Base-by-base conservation (phyloP, 1,140 invertebrate genomes). In the Linepithema humile region DNA sequence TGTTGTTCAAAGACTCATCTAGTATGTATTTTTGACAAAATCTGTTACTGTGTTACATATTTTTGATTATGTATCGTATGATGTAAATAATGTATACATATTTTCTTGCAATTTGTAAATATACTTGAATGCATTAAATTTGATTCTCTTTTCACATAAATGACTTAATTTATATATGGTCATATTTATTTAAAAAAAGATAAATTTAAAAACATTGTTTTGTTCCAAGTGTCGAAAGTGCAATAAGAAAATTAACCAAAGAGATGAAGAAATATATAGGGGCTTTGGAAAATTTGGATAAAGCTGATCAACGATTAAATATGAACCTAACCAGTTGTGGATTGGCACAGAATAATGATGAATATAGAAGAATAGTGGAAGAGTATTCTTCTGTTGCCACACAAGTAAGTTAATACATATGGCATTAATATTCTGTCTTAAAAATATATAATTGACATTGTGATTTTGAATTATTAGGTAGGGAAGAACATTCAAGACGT, bases 301-400 rank as follows among this genome's bases (percentile, higher is more conserved):
- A 88, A 72, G 90, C 91, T 2, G 94, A 95, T 89, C 92, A 92
- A 85, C 69, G 90, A 83, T 88, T 94, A 48, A 94, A 89, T 32
- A 85, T 87, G 3, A 94, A 94, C 88, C 72, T 94, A 7, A 92
- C 91, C 82, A 90, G 89, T 40, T 93, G 92, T 75, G 88, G 84
- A 57, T 83, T 95, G 2, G 92, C 91, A 23, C 92, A 94, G 62
- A 84, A 91, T 10, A 91, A 90, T 29, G 90, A 94, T 80, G 90
- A 94, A 62, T 93, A 94, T 38, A 91, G 93, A 84, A 91, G 62
- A 38, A 90, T 95, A 29, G 91, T 94, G 0, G 93, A 94, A 83
- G 91, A 94, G 10, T 95, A 94, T 87, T 91, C 92, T 84, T 94
- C 93, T 5, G 91, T 94, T 9, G 94, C 94, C 26, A 91, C 89